Base-by-base conservation (phyloP, 2,797 vertebrate genomes). In the Crypturellus tataupa region DNA sequence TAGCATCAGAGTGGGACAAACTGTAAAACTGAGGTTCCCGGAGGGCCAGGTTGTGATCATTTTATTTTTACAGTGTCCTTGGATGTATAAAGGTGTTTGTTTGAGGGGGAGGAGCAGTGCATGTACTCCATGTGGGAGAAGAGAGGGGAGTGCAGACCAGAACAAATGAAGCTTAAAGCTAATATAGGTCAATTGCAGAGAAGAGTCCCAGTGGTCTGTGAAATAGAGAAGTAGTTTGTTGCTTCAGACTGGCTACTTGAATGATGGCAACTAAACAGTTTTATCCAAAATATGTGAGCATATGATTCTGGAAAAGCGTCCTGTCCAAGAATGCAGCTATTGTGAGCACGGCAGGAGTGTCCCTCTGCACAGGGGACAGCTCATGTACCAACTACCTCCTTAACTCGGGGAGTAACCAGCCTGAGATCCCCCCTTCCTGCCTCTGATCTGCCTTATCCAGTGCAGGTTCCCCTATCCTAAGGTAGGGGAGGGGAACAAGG, bases 21-120 rank as follows among this genome's bases (percentile, higher is more conserved):
- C 95, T 97, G 96, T 89, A 93, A 97, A 97, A 96, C 94, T 1
- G 10, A 92, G 94, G 95, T 91, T 97, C 98, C 97, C 97, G 1
- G 93, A 92, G 96, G 98, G 86, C 94, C 85, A 84, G 89, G 83
- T 91, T 97, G 95, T 93, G 97, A 95, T 97, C 80, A 77, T 97
- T 98, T 98, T 98, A 98, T 98, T 98, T 98, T 98, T 98, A 97
- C 93, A 95, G 85, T 65, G 97, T 98, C 98, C 98, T 98, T 98
- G 98, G 96, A 93, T 94, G 83, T 96, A 92, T 93, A 89, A 94
- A 95, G 94, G 96, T 97, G 97, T 97, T 96, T 96, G 89, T 95
- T 90, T 92, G 80, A 96, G 95, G 92, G 95, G 96, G 96, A 94
- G 95, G 97, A 96, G 96, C 79, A 72, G 53, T 42, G 44, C 88